Conservation (phyloP, 2,797 vertebrate genomes). For the Lutjanus argentimaculatus region DNA sequence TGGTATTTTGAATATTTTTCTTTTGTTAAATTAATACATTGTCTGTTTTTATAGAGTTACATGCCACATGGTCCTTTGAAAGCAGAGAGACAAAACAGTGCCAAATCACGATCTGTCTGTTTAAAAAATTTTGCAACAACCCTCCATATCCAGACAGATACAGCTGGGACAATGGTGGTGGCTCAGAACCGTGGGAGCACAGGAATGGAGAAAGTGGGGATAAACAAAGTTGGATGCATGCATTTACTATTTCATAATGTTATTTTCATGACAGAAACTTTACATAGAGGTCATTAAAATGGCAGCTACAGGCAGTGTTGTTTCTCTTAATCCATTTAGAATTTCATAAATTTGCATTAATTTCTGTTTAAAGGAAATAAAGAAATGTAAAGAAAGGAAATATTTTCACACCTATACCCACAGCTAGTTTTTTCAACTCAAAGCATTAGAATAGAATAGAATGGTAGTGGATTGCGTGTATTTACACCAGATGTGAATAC, state of each 20-base stretch:
- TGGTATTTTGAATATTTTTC: conserved; percentile 22
- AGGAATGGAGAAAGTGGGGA: background rate
- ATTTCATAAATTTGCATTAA: background rate
- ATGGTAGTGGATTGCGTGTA: too few species aligned
- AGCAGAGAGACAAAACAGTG: background rate
- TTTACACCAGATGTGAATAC: too few species aligned
- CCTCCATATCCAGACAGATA: background rate
- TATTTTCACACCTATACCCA: too few species aligned
- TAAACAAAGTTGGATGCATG: background rate
- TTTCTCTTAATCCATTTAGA: background rate
- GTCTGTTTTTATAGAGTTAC: background rate
- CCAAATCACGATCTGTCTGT: conserved; percentile 1
- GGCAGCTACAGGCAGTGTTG: background rate
- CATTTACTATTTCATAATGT: background rate
- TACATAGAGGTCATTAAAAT: background rate
- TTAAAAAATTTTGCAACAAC: background rate
- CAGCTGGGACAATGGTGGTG: background rate
- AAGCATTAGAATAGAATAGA: too few species aligned
- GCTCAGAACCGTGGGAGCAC: background rate
- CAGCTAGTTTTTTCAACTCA: too few species aligned
- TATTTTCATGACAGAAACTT: background rate
- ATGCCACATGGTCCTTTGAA: background rate
- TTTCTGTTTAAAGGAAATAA: background rate
- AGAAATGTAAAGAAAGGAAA: too few species aligned
- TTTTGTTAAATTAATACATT: conserved; percentile 19